phyloP scores from a whole-genome alignment of 2,888 invertebrate species.

The Diarsia rubi region DNA sequence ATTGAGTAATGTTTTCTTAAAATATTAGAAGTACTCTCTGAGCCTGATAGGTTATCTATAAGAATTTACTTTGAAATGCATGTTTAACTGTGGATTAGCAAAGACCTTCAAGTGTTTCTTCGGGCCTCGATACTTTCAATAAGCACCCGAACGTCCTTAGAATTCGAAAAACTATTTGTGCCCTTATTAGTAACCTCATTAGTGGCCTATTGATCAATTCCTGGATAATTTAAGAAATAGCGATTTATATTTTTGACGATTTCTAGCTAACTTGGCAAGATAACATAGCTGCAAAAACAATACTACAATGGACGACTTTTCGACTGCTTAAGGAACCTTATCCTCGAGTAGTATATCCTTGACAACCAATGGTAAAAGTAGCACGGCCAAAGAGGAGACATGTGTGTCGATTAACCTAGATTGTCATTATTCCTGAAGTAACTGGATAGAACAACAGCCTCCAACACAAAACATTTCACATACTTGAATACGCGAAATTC shows the following conservation, averaged over 20 bases:
- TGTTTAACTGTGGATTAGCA: no score
- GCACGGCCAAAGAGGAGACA: no score
- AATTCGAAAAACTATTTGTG: neutral
- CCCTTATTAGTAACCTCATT: conserved; percentile 5
- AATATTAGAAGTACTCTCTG: conserved; percentile 19
- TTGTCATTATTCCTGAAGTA: no score
- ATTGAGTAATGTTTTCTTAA: conserved; percentile 16
- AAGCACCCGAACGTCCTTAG: neutral
- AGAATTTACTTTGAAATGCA: conserved; percentile 2
- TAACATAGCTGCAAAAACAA: neutral
- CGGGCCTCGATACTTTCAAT: neutral
- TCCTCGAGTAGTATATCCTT: neutral
- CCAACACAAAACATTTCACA: neutral
- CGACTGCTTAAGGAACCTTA: no score
- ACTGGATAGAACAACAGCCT: neutral
- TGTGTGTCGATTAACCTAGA: no score
- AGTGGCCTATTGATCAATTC: conserved; percentile 8
- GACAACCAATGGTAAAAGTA: neutral
- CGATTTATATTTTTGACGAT: neutral
- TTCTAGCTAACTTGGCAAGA: neutral
- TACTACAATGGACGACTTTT: neutral
- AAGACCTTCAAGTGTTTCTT: neutral
- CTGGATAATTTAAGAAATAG: conserved; percentile 10
- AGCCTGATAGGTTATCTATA: conserved; percentile 8
- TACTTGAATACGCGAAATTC: conserved; percentile 6